Evolutionary conservation across 2,888 invertebrate genomes (phyloP), one percentile per base, ranked within the genome.

Genomic region (Encarsia formosa): DNA sequence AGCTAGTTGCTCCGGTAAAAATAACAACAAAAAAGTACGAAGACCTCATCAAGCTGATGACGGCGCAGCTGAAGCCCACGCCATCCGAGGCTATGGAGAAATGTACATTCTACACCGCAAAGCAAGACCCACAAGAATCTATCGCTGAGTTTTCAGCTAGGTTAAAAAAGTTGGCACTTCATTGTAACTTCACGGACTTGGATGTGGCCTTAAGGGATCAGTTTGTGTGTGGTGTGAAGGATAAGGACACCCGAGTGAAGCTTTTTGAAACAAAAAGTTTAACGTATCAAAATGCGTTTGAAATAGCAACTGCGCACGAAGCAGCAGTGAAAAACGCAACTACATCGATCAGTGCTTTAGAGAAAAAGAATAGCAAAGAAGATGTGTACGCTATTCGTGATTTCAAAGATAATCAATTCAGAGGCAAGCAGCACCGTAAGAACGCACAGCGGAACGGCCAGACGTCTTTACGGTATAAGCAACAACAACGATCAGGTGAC

Each of bases 171-270:
- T 34, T 61, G 19, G 49, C 61, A 3, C 13, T 49, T 1, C 40
- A 52, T n/a, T 63, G 59, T 32, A 50, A 61, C 34, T 63, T 58
- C 38, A 8, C 35, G 9, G 43, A 57, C n/a, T 24, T 59, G 23
- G 43, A 52, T 2, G 26, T 32, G 2, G 51, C 57, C 3, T 29
- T 62, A 8, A 31, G 56, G 23, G 62, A 62, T 48, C 59, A 61
- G 32, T 42, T 59, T 3, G 56, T 61, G 2, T 60, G 58, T 16
- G 44, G 51, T 8, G 13, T 51, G 0, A 13, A 19, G 5, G 45
- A 44, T 16, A 20, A 40, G 11, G 32, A 32, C 1, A 51, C 20
- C 0, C n/a, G 29, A 19, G 13, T 51, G 5, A 24, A 20, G 11
- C 11, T 51, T 3, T 51, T 51, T 22, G 34, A 44, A 39, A 22